These are phyloP conservation scores for Spondyliosoma cantharus DNA, from an alignment of 2,797 vertebrate genomes.

Conservation along the genomic window DNA sequence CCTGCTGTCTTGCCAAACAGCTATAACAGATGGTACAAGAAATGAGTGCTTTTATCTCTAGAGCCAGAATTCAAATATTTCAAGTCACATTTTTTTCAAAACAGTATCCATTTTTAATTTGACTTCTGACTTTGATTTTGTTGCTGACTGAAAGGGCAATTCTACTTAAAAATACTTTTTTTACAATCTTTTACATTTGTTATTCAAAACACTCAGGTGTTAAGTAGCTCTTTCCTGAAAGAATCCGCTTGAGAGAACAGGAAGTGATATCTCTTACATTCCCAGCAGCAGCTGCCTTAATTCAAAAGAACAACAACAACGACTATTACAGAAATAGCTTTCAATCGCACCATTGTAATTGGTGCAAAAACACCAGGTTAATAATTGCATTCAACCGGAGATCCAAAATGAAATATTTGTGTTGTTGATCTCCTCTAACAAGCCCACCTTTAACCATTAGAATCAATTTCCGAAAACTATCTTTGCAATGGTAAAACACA, in stretches of 20 bases:
- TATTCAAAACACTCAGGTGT: slow-evolving; percentile 1
- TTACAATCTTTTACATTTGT: slow-evolving; percentile 5
- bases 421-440: neutral
- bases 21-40: slow-evolving; percentile 48
- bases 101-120: slow-evolving; percentile 26
- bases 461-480: neutral
- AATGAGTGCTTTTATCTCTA: slow-evolving; percentile 14
- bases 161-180: slow-evolving; percentile 5
- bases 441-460: neutral
- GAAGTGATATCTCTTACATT: neutral
- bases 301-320: neutral
- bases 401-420: neutral
- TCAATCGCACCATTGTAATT: neutral
- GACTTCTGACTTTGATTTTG: slow-evolving; percentile 32
- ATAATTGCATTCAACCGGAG: neutral
- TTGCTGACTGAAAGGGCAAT: neutral
- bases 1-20: slow-evolving; percentile 46
- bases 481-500: neutral
- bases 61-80: slow-evolving; percentile 25
- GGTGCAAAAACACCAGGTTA: neutral
- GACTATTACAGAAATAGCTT: neutral
- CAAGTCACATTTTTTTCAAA: slow-evolving; percentile 6
- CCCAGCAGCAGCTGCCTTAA: neutral
- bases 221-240: neutral
- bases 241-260: neutral